These are phyloP conservation scores for Elegia similella DNA, from an alignment of 2,888 invertebrate species.

Conservation along the genomic window DNA sequence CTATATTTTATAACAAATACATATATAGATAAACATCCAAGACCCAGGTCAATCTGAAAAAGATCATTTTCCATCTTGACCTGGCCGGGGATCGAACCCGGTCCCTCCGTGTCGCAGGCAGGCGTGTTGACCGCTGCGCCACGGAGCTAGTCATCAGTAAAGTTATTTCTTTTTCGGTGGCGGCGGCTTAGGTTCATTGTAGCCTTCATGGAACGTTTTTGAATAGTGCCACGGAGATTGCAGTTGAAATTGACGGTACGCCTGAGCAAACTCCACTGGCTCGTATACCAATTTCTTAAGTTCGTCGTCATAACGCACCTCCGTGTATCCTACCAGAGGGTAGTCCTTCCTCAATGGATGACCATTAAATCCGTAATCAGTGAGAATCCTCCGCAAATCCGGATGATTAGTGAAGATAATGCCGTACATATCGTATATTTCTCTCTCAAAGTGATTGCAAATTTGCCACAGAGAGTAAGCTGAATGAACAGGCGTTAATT, in stretches of 20 bases:
- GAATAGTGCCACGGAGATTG: slow-evolving; percentile 66
- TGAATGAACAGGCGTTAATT: slow-evolving; percentile 64
- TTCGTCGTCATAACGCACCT: slow-evolving; percentile 71
- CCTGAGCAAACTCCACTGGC: slow-evolving; percentile 65
- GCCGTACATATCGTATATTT: slow-evolving; percentile 71
- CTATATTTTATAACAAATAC: too few species aligned
- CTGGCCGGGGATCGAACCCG: too few species aligned
- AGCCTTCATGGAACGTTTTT: slow-evolving; percentile 62
- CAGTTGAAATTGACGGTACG: slow-evolving; percentile 52
- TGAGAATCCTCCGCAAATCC: slow-evolving; percentile 65
- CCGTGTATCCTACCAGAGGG: slow-evolving; percentile 65
- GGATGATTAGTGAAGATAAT: slow-evolving; percentile 68
- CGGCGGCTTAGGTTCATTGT: slow-evolving; percentile 38
- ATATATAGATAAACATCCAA: too few species aligned
- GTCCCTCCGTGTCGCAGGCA: too few species aligned
- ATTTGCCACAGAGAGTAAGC: slow-evolving; percentile 49
- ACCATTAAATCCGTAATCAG: slow-evolving; percentile 70
- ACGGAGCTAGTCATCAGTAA: too few species aligned
- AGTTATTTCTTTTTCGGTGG: slow-evolving; percentile 21
- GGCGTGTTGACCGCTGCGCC: too few species aligned
- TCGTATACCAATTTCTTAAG: slow-evolving; percentile 70
- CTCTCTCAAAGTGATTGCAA: slow-evolving; percentile 58
- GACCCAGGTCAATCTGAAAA: too few species aligned
- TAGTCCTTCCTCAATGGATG: slow-evolving; percentile 73
- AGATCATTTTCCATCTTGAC: too few species aligned